Evolutionary conservation across 2,797 vertebrate genomes (phyloP).

Genomic region (Aythya fuligula): DNA sequence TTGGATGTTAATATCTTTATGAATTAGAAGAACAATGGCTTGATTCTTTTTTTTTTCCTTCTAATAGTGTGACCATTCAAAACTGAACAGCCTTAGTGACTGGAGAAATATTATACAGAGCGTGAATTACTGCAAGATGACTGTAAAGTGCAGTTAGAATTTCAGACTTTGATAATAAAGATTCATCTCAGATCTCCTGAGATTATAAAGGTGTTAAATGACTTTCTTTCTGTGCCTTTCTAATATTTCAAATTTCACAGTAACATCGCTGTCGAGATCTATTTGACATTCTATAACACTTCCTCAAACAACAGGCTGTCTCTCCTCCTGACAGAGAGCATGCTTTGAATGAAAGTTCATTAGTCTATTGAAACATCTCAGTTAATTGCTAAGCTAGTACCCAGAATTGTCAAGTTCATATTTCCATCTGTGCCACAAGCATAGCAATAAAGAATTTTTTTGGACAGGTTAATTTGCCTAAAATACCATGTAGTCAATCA

Average conservation of each 20-base stretch:
- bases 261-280: conserved; percentile 12
- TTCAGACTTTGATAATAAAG: conserved; percentile 12
- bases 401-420: conserved; percentile 71
- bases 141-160: background rate
- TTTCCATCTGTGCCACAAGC: conserved; percentile 77
- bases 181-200: background rate
- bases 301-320: conserved; percentile 56
- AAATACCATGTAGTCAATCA: conserved; percentile 77
- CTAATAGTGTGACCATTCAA: background rate
- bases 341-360: conserved; percentile 75
- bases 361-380: conserved; percentile 75
- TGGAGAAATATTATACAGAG: background rate
- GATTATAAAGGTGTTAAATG: conserved; percentile 53
- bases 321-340: conserved; percentile 68
- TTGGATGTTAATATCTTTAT: background rate
- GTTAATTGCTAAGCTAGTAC: conserved; percentile 75
- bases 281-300: conserved; percentile 50
- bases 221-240: conserved; percentile 10
- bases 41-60: background rate
- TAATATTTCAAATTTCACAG: conserved; percentile 15
- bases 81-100: background rate
- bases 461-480: conserved; percentile 81
- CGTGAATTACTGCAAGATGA: background rate
- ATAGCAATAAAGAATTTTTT: conserved; percentile 71
- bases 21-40: background rate